phyloP scores from a whole-genome alignment of 30 jellyfish, hydroid and myxozoan genomes.

The Aurelia sp. region DNA sequence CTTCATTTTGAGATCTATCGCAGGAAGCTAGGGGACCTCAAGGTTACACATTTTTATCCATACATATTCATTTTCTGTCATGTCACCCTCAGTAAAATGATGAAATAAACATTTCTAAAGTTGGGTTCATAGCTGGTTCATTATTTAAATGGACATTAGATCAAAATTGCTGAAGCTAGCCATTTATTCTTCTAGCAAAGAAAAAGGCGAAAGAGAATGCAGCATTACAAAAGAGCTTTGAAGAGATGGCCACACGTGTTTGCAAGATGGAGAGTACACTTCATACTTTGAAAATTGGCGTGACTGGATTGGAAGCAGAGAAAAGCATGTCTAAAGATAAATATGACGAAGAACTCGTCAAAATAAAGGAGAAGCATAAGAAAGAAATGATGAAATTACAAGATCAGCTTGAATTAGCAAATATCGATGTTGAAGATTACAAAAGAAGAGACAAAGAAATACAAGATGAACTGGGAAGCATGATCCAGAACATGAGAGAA shows the following conservation, averaged over 20 bases:
- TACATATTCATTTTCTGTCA: too few species aligned
- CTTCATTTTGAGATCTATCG: too few species aligned
- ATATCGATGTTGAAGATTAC: constrained; percentile 33
- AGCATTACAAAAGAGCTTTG: constrained; percentile 36
- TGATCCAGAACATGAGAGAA: constrained; percentile 47
- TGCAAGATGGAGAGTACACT: constrained; percentile 63
- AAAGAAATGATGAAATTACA: constrained; percentile 27
- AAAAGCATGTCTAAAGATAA: constrained; percentile 6
- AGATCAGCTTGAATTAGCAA: constrained; percentile 16
- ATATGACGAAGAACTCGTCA: constrained; percentile 11
- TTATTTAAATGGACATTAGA: too few species aligned
- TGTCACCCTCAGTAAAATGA: too few species aligned
- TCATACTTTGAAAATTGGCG: constrained; percentile 54
- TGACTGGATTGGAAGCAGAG: constrained; percentile 54
- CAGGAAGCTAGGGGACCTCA: too few species aligned
- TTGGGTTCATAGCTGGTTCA: too few species aligned
- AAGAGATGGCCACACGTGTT: constrained; percentile 67
- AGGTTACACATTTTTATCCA: too few species aligned
- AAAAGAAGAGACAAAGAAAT: constrained; percentile 36
- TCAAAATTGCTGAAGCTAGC: too few species aligned
- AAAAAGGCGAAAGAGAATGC: background rate
- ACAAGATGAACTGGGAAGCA: constrained; percentile 20
- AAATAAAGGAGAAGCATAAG: constrained; percentile 17
- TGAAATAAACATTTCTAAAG: too few species aligned
- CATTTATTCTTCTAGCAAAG: background rate